phyloP scores from a whole-genome alignment of 2,797 vertebrate genomes.

The Propithecus perrieri region DNA sequence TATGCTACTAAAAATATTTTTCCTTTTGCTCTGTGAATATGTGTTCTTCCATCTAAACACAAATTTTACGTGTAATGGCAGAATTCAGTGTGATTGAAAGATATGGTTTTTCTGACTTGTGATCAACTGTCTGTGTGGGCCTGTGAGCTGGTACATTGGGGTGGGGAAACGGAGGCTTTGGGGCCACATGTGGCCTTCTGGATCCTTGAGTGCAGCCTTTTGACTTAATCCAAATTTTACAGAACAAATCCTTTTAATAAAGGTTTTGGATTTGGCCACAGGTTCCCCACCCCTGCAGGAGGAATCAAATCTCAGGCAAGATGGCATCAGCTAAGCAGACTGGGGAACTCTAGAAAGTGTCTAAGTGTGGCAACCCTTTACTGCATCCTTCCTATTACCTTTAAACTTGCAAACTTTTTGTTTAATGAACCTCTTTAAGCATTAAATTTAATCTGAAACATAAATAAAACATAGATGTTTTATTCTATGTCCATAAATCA shows the following conservation, averaged over 20 bases:
- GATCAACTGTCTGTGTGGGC: not conserved
- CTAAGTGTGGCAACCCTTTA: not conserved
- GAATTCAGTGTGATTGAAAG: not conserved
- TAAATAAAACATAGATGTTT: too few relatives aligned
- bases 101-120: constrained; percentile 5
- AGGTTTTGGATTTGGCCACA: not conserved
- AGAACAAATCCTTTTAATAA: not conserved
- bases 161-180: not conserved
- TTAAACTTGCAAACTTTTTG: not conserved
- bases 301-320: not conserved
- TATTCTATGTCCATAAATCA: too few relatives aligned
- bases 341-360: not conserved
- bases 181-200: not conserved
- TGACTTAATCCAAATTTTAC: not conserved
- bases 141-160: not conserved
- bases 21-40: not conserved
- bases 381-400: not conserved
- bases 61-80: not conserved
- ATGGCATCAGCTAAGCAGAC: not conserved
- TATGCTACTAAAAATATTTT: not conserved
- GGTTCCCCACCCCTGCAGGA: not conserved
- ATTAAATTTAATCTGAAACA: too few relatives aligned
- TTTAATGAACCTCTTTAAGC: too few relatives aligned
- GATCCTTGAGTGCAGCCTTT: not conserved
- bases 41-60: not conserved